A percentile compares a stretch with the other conserved stretches of the same genome.
These are phyloP conservation scores for Molossus molossus DNA, from an alignment of 2,797 vertebrate genomes.

Conservation along the genomic window DNA sequence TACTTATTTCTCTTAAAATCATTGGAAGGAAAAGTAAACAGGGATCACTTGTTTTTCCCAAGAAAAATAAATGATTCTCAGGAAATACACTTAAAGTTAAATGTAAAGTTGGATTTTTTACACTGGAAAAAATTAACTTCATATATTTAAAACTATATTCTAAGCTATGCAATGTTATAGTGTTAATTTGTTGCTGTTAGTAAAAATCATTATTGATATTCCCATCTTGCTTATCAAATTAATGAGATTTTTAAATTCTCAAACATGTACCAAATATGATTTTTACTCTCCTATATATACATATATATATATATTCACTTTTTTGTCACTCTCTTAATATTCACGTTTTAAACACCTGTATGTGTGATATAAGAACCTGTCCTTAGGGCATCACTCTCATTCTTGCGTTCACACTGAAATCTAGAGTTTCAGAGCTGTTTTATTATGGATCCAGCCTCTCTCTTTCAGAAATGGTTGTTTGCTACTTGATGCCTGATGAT, in stretches of 20 bases:
- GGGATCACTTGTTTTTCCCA: neutral
- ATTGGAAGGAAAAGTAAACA: neutral
- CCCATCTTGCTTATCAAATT: neutral
- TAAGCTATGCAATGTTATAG: neutral
- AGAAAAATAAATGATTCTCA: conserved; percentile 44
- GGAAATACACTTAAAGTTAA: conserved; percentile 29
- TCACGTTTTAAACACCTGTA: neutral
- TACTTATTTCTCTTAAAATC: conserved; percentile 57
- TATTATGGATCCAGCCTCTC: neutral
- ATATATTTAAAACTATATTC: conserved; percentile 16
- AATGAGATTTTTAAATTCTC: conserved; percentile 3
- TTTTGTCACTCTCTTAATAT: conserved; percentile 33
- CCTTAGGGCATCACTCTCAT: neutral
- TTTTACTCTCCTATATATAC: neutral
- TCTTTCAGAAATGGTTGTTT: conserved; percentile 54
- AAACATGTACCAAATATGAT: neutral
- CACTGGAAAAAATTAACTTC: neutral
- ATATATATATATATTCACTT: neutral
- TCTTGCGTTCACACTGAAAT: conserved; percentile 51
- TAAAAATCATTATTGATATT: neutral
- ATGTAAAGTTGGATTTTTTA: neutral
- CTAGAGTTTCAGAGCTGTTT: conserved; percentile 59
- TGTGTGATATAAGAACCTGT: neutral
- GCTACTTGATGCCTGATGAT: conserved; percentile 4
- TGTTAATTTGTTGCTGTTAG: conserved; percentile 37